Evolutionary conservation across 2,113 vertebrate species (phyloP).

Genomic region (Passer domesticus): DNA sequence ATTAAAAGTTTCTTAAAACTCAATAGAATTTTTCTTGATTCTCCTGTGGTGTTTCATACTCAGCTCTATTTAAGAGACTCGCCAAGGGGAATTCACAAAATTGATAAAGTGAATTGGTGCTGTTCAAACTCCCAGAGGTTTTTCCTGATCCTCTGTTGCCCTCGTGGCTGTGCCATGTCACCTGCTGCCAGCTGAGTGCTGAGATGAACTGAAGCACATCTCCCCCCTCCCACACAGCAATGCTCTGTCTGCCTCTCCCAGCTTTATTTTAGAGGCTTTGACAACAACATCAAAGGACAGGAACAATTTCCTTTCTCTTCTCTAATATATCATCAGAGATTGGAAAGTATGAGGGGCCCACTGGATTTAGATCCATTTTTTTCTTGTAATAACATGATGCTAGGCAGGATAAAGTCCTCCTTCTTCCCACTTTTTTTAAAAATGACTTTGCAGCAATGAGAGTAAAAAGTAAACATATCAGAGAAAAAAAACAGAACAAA

Average conservation of each 20-base stretch:
- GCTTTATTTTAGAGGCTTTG: slow-evolving; percentile 32
- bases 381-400: not conserved
- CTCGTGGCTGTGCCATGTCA: not conserved
- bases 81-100: not conserved
- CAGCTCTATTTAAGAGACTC: not conserved
- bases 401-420: slow-evolving; percentile 12
- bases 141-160: not conserved
- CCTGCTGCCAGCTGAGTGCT: not conserved
- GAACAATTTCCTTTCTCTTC: slow-evolving; percentile 41
- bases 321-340: slow-evolving; percentile 3
- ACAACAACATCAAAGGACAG: slow-evolving; percentile 38
- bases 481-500: not conserved
- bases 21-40: not conserved
- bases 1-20: not conserved
- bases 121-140: not conserved
- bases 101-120: not conserved
- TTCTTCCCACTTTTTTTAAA: not conserved
- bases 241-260: not conserved
- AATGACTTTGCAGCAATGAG: slow-evolving; percentile 19
- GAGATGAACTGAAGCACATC: not conserved
- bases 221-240: not conserved
- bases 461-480: slow-evolving; percentile 25
- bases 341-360: not conserved
- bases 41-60: not conserved
- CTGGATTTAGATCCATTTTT: slow-evolving; percentile 27